phyloP scores from a whole-genome alignment of 2,888 invertebrate genomes.

The Pterostichus madidus region DNA sequence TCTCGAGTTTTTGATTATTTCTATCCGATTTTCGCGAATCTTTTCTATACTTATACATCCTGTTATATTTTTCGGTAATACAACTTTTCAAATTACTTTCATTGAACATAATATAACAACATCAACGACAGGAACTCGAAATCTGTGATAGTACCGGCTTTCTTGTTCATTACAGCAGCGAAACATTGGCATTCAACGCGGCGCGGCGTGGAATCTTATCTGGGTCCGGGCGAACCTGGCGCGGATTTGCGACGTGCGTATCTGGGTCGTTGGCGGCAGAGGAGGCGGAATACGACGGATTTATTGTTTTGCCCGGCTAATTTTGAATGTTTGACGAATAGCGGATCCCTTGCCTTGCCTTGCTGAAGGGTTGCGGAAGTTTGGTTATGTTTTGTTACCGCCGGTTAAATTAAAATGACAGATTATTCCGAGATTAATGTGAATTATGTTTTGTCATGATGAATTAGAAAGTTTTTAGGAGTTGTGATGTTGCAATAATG shows the following conservation, averaged over 20 bases:
- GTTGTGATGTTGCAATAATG: constrained; percentile 35
- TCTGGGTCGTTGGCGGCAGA: constrained; percentile 28
- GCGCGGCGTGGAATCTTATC: too few relatives aligned
- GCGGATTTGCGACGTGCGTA: constrained; percentile 48
- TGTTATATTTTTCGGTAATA: too few relatives aligned
- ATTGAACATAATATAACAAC: too few relatives aligned
- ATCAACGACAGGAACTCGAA: too few relatives aligned
- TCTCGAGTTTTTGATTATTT: too few relatives aligned
- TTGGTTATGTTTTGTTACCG: constrained; percentile 19
- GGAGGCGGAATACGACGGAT: constrained; percentile 6
- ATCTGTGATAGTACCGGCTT: too few relatives aligned
- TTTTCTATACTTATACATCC: too few relatives aligned
- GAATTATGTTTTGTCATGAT: constrained; percentile 46
- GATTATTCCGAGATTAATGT: constrained; percentile 47
- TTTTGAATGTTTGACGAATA: constrained; percentile 61
- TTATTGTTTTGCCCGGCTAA: constrained; percentile 57
- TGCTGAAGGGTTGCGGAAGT: constrained; percentile 38
- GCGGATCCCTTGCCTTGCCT: constrained; percentile 4
- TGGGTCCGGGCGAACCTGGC: too few relatives aligned
- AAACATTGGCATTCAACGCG: too few relatives aligned
- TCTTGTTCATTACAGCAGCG: too few relatives aligned
- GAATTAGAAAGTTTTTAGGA: constrained; percentile 49
- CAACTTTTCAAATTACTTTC: too few relatives aligned
- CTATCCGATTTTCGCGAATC: too few relatives aligned
- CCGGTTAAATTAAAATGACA: constrained; percentile 34